Evolutionary conservation across 2,113 vertebrate species (phyloP).

Genomic region (Eretmochelys imbricata): DNA sequence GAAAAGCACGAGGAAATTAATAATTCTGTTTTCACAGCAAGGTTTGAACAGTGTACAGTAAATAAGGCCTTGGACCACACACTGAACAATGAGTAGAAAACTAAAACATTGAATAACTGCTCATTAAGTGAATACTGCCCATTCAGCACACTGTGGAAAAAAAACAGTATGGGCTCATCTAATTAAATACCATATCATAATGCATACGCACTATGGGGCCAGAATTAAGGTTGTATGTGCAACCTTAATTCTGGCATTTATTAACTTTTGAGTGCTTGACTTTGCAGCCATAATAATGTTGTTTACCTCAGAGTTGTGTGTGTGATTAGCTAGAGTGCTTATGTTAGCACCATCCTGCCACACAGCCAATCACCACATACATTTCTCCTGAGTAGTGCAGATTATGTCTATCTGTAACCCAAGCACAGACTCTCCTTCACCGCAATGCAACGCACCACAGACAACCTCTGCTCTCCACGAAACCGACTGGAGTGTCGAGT

Average conservation of each 20-base stretch:
- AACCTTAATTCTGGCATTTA: not conserved
- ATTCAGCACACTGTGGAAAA: not conserved
- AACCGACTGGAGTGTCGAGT: not conserved
- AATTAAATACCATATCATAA: not conserved
- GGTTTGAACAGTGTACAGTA: not conserved
- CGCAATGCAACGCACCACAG: not conserved
- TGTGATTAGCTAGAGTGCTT: not conserved
- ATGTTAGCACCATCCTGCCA: not conserved
- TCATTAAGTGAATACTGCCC: slow-evolving; percentile 17
- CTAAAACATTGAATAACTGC: not conserved
- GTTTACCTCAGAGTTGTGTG: not conserved
- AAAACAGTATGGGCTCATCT: not conserved
- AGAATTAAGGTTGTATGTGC: not conserved
- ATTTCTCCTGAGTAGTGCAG: not conserved
- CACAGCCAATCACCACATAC: rapidly evolving
- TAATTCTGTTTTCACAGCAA: not conserved
- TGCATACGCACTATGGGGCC: not conserved
- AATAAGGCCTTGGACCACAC: not conserved
- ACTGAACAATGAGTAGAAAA: not conserved
- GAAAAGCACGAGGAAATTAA: slow-evolving; percentile 16
- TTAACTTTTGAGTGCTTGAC: not conserved
- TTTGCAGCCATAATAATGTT: not conserved
- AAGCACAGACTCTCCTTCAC: not conserved
- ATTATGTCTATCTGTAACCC: not conserved
- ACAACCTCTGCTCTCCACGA: not conserved